Percentiles rank a stretch among this genome's conserved stretches.
phyloP scores from a whole-genome alignment of 2,888 invertebrate genomes.

The Nomada goodeniana region DNA sequence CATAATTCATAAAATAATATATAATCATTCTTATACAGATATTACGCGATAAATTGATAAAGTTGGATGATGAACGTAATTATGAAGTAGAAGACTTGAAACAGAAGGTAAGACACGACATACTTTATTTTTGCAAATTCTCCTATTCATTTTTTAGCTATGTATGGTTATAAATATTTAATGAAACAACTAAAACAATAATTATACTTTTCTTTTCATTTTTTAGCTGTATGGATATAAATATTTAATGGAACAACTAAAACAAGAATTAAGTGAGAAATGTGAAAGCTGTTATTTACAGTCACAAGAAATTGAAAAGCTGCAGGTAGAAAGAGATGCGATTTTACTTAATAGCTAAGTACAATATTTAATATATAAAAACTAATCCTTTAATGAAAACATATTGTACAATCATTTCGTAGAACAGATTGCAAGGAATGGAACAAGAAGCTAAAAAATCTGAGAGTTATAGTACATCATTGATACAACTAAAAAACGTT shows the following conservation, averaged over 20 bases:
- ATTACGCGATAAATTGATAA: constrained; percentile 62
- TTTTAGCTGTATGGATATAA: constrained; percentile 67
- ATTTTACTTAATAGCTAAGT: constrained; percentile 63
- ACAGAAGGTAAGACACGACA: constrained; percentile 66
- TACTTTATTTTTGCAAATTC: background rate
- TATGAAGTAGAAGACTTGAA: constrained; percentile 63
- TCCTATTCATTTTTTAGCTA: constrained; percentile 59
- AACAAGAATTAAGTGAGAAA: constrained; percentile 67
- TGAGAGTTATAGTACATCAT: constrained; percentile 48
- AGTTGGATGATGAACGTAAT: constrained; percentile 60
- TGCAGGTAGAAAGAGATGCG: constrained; percentile 70
- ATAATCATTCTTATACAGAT: constrained; percentile 57
- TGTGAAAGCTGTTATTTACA: constrained; percentile 62
- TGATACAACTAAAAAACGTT: constrained; percentile 63
- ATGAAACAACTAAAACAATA: constrained; percentile 69
- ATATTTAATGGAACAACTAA: constrained; percentile 67
- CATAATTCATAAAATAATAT: background rate
- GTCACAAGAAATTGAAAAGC: constrained; percentile 69
- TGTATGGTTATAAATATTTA: constrained; percentile 54
- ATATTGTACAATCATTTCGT: background rate
- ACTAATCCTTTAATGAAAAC: background rate
- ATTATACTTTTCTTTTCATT: constrained; percentile 24
- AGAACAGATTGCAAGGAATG: constrained; percentile 67
- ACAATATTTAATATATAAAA: constrained; percentile 1
- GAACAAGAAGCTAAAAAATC: constrained; percentile 59